Conservation (phyloP, 2,113 vertebrate genomes). For the Struthio camelus region DNA sequence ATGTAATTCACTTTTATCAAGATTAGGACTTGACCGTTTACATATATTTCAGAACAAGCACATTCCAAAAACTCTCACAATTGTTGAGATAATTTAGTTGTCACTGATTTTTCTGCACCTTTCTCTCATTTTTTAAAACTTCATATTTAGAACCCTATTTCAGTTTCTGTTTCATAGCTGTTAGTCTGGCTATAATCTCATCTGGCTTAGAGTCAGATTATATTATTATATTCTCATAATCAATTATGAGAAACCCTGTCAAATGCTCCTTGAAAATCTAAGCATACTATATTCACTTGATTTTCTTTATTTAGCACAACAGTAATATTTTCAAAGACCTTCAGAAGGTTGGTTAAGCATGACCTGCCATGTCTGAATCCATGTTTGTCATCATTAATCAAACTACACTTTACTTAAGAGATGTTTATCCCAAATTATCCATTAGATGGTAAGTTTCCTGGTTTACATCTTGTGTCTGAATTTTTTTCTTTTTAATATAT, state of each 20-base stretch:
- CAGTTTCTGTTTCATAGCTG: neutral
- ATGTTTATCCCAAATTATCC: neutral
- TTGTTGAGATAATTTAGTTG: neutral
- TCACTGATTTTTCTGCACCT: neutral
- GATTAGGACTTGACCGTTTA: neutral
- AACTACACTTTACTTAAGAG: neutral
- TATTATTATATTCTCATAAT: too few species aligned
- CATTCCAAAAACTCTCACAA: neutral
- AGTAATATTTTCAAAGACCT: neutral
- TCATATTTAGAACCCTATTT: neutral
- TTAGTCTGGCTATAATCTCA: neutral
- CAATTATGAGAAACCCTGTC: neutral
- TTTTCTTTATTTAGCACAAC: neutral
- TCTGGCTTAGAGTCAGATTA: too few species aligned
- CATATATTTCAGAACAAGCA: neutral
- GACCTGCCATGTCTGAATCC: neutral
- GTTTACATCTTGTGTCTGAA: neutral
- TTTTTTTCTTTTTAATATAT: neutral
- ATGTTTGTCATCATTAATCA: conserved; percentile 7
- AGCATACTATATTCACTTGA: neutral
- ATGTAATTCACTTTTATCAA: neutral
- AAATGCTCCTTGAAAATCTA: neutral
- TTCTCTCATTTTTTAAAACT: neutral
- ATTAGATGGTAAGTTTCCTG: neutral
- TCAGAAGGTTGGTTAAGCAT: neutral